phyloP scores from a whole-genome alignment of 1,140 invertebrate genomes.

The Mycetomoellerius zeteki region DNA sequence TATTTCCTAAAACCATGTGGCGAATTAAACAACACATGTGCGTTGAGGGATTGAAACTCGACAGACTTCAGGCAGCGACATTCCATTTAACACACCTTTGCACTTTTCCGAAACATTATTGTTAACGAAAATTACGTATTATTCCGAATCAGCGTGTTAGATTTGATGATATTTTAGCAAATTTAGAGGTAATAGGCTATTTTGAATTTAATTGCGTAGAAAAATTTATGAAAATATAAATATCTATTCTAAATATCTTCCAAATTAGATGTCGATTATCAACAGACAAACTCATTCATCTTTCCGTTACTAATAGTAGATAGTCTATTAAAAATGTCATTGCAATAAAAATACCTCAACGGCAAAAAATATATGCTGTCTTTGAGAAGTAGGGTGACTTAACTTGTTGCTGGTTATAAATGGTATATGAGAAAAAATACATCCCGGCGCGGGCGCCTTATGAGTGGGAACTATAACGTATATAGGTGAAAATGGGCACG shows the following conservation, averaged over 20 bases:
- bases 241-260: not conserved
- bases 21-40: slow-evolving; percentile 34
- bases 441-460: slow-evolving; percentile 12
- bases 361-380: slow-evolving; percentile 32
- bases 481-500: slow-evolving; percentile 2
- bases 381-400: slow-evolving; percentile 20
- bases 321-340: slow-evolving; percentile 42
- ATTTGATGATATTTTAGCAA: not conserved
- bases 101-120: slow-evolving; percentile 7
- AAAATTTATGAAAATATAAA: slow-evolving; percentile 7
- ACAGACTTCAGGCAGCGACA: slow-evolving; percentile 8
- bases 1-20: slow-evolving; percentile 71
- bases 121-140: not conserved
- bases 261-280: not conserved
- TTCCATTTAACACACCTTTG: not conserved
- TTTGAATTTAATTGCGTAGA: not conserved
- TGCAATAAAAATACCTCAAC: slow-evolving; percentile 30
- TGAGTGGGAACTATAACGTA: not conserved
- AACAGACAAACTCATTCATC: not conserved
- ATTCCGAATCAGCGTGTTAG: not conserved
- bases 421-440: slow-evolving; percentile 36
- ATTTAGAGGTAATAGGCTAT: not conserved
- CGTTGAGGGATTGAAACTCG: slow-evolving; percentile 28
- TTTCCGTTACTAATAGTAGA: slow-evolving; percentile 22
- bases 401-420: slow-evolving; percentile 36